Evolutionary conservation across 2,888 invertebrate species (phyloP), one percentile per base, ranked within the genome.

Genomic region (Tholera decimalis): DNA sequence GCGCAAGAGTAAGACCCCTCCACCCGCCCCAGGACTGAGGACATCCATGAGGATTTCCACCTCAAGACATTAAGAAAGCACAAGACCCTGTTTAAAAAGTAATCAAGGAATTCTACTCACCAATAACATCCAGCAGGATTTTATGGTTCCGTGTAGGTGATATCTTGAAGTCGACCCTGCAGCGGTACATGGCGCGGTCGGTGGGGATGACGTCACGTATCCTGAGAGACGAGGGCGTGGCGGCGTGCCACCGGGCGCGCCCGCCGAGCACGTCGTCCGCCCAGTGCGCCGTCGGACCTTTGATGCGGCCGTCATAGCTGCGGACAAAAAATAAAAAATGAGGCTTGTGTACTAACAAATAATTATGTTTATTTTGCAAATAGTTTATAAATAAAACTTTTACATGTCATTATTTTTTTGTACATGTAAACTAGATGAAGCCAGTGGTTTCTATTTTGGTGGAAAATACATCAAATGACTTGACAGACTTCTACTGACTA

Each of bases 161-260:
- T 79, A 97, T 96, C 83, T 97, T 96, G 92, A 98, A 98, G 92
- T 98, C 98, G 53, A 98, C 97, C 64, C 98, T 93, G 89, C 98
- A 98, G 68, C 97, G 96, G 91, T 98, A 98, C 79, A 97, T 96
- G 8, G 98, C 98, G 56, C 97, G 97, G 89, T 98, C 98, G 20
- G 96, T 93, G 37, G 98, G 97, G 28, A 96, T 92, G 64, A 98
- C 96, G 87, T 97, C 96, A 61, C 97, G 96, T 79, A 97, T 96
- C 59, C 97, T 95, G 35, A 97, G 96, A 7, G 97, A 96, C 0
- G 97, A 97, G 20, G 97, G 97, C 9, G 96, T 96, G 35, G 96
- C 93, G n/a, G 96, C 96, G 79, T 97, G 96, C 96, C 98, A 98
- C 85, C 96, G 96, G 1, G 97, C 97, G 37, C 98, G 95, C 2